phyloP scores from a whole-genome alignment of 2,113 vertebrate genomes.

The Suricata suricatta region DNA sequence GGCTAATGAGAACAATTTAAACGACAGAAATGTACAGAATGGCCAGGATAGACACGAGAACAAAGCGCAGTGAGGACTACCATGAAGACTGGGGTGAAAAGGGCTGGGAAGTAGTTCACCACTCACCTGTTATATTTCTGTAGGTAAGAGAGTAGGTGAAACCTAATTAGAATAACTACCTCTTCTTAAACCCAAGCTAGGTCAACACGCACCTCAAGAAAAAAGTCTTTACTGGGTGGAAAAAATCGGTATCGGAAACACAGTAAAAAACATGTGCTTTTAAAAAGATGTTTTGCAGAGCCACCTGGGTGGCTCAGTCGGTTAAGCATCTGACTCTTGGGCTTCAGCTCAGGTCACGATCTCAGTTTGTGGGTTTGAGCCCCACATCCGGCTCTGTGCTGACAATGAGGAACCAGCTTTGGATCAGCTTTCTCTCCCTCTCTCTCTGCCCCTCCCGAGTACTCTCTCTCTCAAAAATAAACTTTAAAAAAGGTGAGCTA shows the following conservation, averaged over 20 bases:
- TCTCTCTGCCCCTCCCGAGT: too few species aligned
- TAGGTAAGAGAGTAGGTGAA: background rate
- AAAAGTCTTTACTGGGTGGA: background rate
- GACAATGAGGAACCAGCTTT: too few species aligned
- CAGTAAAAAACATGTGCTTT: background rate
- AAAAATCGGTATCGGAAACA: background rate
- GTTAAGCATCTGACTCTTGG: too few species aligned
- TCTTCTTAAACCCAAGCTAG: background rate
- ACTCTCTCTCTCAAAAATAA: too few species aligned
- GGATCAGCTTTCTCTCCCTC: too few species aligned
- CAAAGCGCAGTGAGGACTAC: background rate
- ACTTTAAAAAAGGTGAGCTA: too few species aligned
- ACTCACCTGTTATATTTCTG: background rate
- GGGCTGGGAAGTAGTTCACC: background rate
- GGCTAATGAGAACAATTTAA: background rate
- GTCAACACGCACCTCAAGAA: background rate
- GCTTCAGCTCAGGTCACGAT: too few species aligned
- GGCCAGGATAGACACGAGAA: background rate
- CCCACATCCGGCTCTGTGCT: too few species aligned
- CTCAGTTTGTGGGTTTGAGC: too few species aligned
- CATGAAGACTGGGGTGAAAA: background rate
- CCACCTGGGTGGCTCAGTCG: too few species aligned
- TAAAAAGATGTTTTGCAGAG: background rate
- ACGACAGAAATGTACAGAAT: background rate
- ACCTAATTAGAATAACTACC: background rate